Conservation (phyloP, 1,140 invertebrate genomes). For the Drosophila nikananu region DNA sequence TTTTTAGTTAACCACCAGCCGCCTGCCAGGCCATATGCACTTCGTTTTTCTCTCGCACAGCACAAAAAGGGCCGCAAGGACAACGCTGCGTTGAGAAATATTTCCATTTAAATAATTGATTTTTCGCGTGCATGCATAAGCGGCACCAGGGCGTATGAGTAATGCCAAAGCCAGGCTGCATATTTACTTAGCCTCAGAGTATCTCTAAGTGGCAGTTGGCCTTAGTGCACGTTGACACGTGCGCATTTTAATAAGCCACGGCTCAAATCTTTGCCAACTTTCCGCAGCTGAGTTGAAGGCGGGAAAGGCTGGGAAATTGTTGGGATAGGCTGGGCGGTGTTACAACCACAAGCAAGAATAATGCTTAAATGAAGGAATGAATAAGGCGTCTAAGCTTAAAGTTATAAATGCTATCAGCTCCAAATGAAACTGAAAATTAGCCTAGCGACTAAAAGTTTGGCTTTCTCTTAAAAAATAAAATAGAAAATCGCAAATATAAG, state of each 20-base stretch:
- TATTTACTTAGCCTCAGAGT: constrained; percentile 58
- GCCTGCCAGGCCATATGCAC: constrained; percentile 54
- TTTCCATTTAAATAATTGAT: constrained; percentile 83
- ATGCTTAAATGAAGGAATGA: no score
- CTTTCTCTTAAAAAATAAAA: no score
- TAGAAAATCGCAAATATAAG: no score
- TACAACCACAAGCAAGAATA: neutral
- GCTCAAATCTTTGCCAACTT: constrained; percentile 60
- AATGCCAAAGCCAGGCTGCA: constrained; percentile 48
- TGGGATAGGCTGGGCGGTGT: neutral
- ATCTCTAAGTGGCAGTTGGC: constrained; percentile 74
- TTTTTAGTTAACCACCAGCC: constrained; percentile 61
- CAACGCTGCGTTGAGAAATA: constrained; percentile 25
- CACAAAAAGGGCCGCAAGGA: neutral
- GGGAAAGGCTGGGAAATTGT: neutral
- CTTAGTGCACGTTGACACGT: constrained; percentile 74
- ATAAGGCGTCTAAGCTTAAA: no score
- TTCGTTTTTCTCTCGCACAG: constrained; percentile 46
- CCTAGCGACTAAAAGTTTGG: no score
- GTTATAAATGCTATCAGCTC: neutral
- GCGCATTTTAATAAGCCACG: constrained; percentile 71
- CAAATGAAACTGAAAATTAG: neutral
- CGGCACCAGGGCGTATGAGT: constrained; percentile 62
- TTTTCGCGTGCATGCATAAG: constrained; percentile 72
- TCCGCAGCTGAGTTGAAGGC: neutral